phyloP scores from a whole-genome alignment of 2,797 vertebrate species.

The Sebastes glaucus region DNA sequence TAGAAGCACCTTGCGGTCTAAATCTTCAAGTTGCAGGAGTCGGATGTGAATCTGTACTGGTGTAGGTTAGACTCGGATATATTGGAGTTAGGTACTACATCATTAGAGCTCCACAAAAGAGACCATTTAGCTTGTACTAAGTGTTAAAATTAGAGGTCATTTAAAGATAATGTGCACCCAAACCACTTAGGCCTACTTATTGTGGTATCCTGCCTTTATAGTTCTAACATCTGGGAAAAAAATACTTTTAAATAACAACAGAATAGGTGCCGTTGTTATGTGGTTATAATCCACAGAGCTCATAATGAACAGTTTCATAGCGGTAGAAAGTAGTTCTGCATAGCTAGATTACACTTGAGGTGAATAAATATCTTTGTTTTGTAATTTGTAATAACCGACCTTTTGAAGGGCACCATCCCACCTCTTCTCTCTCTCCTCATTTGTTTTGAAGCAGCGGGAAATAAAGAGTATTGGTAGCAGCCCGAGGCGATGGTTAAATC shows the following conservation, averaged over 20 bases:
- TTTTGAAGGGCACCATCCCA: not conserved
- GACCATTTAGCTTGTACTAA: not conserved
- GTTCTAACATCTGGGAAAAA: not conserved
- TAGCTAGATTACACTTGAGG: not conserved
- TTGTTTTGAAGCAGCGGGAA: not conserved
- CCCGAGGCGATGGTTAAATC: conserved; percentile 3
- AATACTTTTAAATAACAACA: not conserved
- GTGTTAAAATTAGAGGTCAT: not conserved
- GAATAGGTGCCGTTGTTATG: not conserved
- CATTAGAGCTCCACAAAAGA: not conserved
- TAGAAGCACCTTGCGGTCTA: conserved; percentile 13
- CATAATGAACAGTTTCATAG: not conserved
- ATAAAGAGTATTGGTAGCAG: not conserved
- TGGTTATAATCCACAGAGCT: not conserved
- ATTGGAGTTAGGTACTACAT: not conserved
- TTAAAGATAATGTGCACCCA: not conserved
- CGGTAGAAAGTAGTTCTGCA: not conserved
- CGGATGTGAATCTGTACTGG: not conserved
- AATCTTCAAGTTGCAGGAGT: conserved; percentile 15
- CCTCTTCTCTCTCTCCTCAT: not conserved
- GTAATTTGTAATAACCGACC: not conserved
- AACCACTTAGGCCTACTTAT: not conserved
- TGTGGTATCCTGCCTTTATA: not conserved
- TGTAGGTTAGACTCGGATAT: not conserved
- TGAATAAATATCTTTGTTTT: not conserved